Evolutionary conservation across 1,140 invertebrate genomes (phyloP).

Genomic region (Helicoverpa armigera): DNA sequence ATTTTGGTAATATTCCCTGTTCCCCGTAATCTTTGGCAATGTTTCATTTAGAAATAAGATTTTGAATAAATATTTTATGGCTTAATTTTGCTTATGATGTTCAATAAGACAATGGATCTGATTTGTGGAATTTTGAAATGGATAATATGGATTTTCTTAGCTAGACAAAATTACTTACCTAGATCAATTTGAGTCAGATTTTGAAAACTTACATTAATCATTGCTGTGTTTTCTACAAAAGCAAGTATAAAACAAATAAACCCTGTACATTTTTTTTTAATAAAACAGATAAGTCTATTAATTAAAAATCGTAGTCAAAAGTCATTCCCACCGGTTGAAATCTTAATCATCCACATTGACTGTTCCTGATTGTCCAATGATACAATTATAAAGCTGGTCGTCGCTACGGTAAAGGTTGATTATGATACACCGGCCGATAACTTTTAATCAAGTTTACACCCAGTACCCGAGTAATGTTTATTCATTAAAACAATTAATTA

Average conservation of each 20-base stretch:
- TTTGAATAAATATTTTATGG: neutral
- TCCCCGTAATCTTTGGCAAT: conserved; percentile 11
- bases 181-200: no score
- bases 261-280: no score
- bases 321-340: conserved; percentile 10
- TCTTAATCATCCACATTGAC: conserved; percentile 27
- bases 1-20: conserved; percentile 10
- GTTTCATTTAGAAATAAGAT: conserved; percentile 6
- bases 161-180: no score
- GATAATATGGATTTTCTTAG: no score
- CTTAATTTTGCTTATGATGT: neutral
- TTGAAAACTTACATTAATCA: no score
- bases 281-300: no score
- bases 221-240: no score
- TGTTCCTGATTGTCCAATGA: conserved; percentile 24
- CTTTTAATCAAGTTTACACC: conserved; percentile 48
- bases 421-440: conserved; percentile 41
- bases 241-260: no score
- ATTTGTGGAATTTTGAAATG: no score
- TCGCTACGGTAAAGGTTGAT: conserved; percentile 35
- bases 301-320: neutral
- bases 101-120: no score
- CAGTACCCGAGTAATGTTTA: conserved; percentile 44
- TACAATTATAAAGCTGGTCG: conserved; percentile 3
- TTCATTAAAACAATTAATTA: conserved; percentile 50